These are phyloP conservation scores for Baronia brevicornis DNA, from an alignment of 2,888 invertebrate species.

Conservation along the genomic window DNA sequence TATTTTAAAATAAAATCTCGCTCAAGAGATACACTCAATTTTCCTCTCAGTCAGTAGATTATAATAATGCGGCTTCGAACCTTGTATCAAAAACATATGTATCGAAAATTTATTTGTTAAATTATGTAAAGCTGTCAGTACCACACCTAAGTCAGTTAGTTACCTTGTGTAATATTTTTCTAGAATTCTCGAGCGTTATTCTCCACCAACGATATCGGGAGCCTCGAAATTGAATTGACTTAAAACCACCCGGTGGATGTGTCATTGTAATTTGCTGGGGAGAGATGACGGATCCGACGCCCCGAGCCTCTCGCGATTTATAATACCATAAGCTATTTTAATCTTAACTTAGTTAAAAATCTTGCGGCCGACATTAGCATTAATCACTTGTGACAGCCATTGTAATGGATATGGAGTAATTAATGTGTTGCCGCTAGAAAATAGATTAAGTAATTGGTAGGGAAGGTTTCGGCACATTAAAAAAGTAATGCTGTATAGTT, in stretches of 20 bases:
- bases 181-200: constrained; percentile 5
- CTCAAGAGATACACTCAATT: no score
- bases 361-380: constrained; percentile 71
- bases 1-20: no score
- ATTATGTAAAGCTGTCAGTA: no score
- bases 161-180: not conserved
- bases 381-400: constrained; percentile 69
- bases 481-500: not conserved
- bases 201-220: constrained; percentile 45
- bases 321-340: constrained; percentile 73
- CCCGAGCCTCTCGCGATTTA: constrained; percentile 51
- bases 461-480: constrained; percentile 3
- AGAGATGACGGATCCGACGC: constrained; percentile 69
- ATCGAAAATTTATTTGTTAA: no score
- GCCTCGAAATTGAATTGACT: constrained; percentile 64
- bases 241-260: constrained; percentile 69
- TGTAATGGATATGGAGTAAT: constrained; percentile 68
- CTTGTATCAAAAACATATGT: no score
- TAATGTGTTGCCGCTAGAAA: constrained; percentile 30
- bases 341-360: constrained; percentile 76
- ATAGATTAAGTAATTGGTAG: constrained; percentile 13
- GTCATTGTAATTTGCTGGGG: constrained; percentile 72
- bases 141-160: no score
- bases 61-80: no score
- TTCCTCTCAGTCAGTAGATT: no score